Evolutionary conservation across 2,888 invertebrate genomes (phyloP), one percentile per base, ranked within the genome.

Genomic region (Linyphia triangularis): DNA sequence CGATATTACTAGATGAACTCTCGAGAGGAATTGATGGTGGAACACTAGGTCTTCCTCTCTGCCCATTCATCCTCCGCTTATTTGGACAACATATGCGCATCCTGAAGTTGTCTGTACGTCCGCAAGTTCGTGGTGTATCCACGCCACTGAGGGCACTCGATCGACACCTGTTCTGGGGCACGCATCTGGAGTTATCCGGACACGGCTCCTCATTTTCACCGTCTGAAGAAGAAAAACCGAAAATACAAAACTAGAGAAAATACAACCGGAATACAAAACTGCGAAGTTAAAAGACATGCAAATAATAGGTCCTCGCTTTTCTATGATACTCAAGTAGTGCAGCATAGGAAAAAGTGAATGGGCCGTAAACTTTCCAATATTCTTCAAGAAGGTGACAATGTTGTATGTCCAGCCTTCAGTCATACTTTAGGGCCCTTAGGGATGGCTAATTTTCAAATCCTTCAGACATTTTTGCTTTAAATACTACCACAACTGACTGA

Each of bases 61-160:
- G 4, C 33, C 33, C 33, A 51, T 5, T n/a, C n/a, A n/a, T n/a
- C n/a, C 51, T 51, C 13, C 9, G 5, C 51, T 1, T 51, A 16
- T 13, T 37, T 19, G 75, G 73, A 19, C 75, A 77, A 24, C 75
- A 77, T 16, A 77, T 33, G 16, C 24, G 59, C 9, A 33, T 59
- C 13, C 59, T 61, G 61, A 59, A 77, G 37, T 61, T 61, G 22
- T 59, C n/a, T 7, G 33, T 24, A 24, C 37, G 61, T 9, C 75
- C 75, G 3, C 75, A 77, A 9, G 22, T 61, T 33, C 22, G 16
- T 33, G 59, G 61, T 9, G 16, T 19, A 16, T 37, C 75, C n/a
- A 24, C n/a, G 16, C 7, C 13, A 6, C 33, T 24, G 24, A 77
- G 22, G 37, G 16, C 24, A 7, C 37, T 59, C 37, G 37, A 5